phyloP scores from a whole-genome alignment of 2,113 vertebrate genomes.

The Lophochroa leadbeateri region DNA sequence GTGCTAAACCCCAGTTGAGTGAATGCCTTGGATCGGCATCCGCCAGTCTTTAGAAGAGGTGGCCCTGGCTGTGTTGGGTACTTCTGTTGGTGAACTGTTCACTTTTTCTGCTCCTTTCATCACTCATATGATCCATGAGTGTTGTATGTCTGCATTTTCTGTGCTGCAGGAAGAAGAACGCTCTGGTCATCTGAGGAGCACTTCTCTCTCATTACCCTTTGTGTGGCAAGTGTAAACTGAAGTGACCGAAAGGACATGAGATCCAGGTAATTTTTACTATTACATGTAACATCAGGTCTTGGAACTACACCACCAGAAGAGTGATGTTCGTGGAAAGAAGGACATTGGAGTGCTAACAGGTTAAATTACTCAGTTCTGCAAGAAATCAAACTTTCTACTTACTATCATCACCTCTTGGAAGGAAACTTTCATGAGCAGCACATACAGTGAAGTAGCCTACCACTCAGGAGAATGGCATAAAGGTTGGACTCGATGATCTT shows the following conservation, averaged over 20 bases:
- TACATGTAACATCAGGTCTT: background rate
- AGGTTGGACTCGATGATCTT: background rate
- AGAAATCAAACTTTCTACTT: background rate
- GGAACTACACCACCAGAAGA: background rate
- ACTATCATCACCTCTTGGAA: background rate
- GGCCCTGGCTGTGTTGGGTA: background rate
- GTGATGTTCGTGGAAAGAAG: background rate
- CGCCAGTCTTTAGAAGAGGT: background rate
- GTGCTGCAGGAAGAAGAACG: background rate
- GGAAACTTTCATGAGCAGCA: background rate
- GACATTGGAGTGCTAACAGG: background rate
- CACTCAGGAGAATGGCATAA: background rate
- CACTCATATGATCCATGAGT: background rate
- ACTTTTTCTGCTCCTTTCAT: background rate
- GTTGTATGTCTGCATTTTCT: background rate
- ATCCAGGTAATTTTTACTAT: background rate
- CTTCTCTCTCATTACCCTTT: background rate
- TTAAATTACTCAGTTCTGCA: background rate
- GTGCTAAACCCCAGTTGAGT: rapidly evolving
- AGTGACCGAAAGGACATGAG: background rate
- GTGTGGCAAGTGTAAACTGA: background rate
- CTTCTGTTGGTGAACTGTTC: rapidly evolving
- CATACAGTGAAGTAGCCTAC: background rate
- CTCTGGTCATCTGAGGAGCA: background rate
- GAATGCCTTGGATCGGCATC: background rate